Percentiles rank a stretch among this genome's conserved stretches.
phyloP scores from a whole-genome alignment of 1,140 invertebrate species.

The Phthorimaea operculella region DNA sequence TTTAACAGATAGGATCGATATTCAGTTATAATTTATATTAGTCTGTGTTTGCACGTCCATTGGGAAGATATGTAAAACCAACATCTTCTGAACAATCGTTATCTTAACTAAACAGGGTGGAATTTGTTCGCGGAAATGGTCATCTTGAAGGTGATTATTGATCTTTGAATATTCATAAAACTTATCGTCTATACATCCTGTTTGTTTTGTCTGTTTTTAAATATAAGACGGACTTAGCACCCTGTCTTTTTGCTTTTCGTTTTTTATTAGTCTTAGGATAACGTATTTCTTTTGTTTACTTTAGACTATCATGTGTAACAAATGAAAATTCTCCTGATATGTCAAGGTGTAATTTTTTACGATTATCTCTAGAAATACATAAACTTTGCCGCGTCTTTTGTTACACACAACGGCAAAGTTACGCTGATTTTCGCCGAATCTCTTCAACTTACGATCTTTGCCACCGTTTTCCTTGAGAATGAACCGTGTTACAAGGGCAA shows the following conservation, averaged over 20 bases:
- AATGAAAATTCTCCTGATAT: too few relatives aligned
- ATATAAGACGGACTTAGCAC: slow-evolving; percentile 17
- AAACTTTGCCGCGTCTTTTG: not conserved
- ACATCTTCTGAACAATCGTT: slow-evolving; percentile 46
- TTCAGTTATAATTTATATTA: slow-evolving; percentile 55
- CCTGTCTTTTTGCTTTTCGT: not conserved
- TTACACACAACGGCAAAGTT: not conserved
- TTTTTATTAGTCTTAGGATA: too few relatives aligned
- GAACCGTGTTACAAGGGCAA: not conserved
- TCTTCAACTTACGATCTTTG: not conserved
- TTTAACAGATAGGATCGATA: slow-evolving; percentile 52
- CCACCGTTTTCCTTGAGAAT: not conserved
- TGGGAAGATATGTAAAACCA: slow-evolving; percentile 49
- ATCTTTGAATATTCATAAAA: slow-evolving; percentile 37
- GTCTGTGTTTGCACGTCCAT: slow-evolving; percentile 38
- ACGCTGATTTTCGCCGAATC: not conserved
- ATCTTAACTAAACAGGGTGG: slow-evolving; percentile 51
- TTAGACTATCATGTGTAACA: too few relatives aligned
- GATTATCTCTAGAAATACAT: not conserved
- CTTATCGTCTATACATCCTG: slow-evolving; percentile 30
- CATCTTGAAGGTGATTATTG: slow-evolving; percentile 38
- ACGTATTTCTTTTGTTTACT: too few relatives aligned
- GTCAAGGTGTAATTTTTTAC: not conserved
- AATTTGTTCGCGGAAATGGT: slow-evolving; percentile 51
- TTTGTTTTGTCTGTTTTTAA: slow-evolving; percentile 29